Base-by-base conservation (phyloP, 2,888 invertebrate genomes). In the Heliconius ethilla region DNA sequence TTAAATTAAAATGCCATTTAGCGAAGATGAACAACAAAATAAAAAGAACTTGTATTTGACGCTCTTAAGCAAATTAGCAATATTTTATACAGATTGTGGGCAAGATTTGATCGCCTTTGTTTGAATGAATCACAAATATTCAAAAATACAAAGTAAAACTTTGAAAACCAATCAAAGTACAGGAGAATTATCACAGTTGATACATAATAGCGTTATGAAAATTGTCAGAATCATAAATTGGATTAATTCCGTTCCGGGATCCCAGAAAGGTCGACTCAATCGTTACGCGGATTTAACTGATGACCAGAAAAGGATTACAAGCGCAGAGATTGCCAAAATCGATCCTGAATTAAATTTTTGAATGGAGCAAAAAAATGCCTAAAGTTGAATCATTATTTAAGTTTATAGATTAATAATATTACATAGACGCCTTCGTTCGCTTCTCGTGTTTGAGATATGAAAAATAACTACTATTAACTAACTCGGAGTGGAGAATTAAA, bases 181-280 rank as follows among this genome's bases (percentile, higher is more conserved):
- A 85, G 78, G 79, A 81, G 3, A 90, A 91, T 27, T 90, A 89
- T 81, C 77, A 84, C 27, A 78, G 82, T 4, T 86, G 88, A 78
- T 91, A 86, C 75, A 66, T 27, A 27, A 80, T 2, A 86, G 86
- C 79, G 92, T 91, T 80, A 75, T 91, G 76, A 70, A 83, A 67
- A 90, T 91, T 45, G 81, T 92, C 62, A 85, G 82, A 62, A 83
- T 77, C 51, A 85, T 92, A 76, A 92, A 92, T 80, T 62, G 70
- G 22, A 87, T 88, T 33, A 92, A 92, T 83, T 80, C 85, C 0
- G 70, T 81, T 33, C 69, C 84, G 3, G 80, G 82, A 7, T 78
- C 82, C 3, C 74, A 81, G 7, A 89, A 88, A 84, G 87, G 91
- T 59, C 82, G 81, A 3, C 85, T 85, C 0, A 89, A 91, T 85